Evolutionary conservation across 2,888 invertebrate genomes (phyloP).

Genomic region (Sturmia bella): DNA sequence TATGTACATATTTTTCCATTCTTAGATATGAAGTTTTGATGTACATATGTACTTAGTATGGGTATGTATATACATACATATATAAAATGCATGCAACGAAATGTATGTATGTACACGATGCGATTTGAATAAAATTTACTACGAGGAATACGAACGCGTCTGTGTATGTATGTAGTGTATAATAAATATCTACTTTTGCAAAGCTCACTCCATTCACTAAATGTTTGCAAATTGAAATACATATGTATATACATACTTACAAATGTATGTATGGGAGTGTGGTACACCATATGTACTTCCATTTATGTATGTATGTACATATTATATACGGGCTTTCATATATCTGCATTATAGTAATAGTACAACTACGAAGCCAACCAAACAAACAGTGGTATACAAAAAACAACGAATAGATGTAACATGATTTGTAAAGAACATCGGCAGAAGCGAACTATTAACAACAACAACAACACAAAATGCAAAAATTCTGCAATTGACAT

Average conservation of each 20-base stretch:
- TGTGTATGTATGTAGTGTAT: slow-evolving; percentile 56
- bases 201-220: slow-evolving; percentile 70
- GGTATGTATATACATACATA: slow-evolving; percentile 60
- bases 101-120: slow-evolving; percentile 36
- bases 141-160: slow-evolving; percentile 28
- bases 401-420: slow-evolving; percentile 29
- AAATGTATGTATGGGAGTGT: neutral
- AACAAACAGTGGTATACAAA: slow-evolving; percentile 17
- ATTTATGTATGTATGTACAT: neutral
- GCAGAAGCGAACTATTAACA: no score
- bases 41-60: no score
- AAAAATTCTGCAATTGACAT: slow-evolving; percentile 67
- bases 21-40: slow-evolving; percentile 29
- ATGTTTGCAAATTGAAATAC: slow-evolving; percentile 13
- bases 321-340: slow-evolving; percentile 15
- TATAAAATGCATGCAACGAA: slow-evolving; percentile 55
- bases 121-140: slow-evolving; percentile 64
- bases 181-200: slow-evolving; percentile 57
- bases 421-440: slow-evolving; percentile 49
- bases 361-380: slow-evolving; percentile 26
- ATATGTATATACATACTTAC: neutral
- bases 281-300: no score
- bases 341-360: slow-evolving; percentile 47
- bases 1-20: slow-evolving; percentile 45
- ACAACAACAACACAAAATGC: slow-evolving; percentile 26